Evolutionary conservation across 2,888 invertebrate species (phyloP), one percentile per base, ranked within the genome.

Genomic region (Harpalus rufipes): DNA sequence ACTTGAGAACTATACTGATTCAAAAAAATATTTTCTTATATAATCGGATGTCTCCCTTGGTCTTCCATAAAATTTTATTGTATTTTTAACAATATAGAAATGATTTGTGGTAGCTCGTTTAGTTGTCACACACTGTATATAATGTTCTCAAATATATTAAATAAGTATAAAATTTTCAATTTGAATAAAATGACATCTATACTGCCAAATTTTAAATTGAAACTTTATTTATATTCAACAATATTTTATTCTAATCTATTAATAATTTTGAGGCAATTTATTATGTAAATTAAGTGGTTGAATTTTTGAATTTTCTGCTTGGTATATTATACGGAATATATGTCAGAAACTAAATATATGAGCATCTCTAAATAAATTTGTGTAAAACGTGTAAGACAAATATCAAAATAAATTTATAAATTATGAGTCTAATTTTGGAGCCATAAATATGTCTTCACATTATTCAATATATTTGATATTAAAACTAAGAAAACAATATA

Each of bases 341-440:
- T 51, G 44, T 51, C 44, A 51, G 12, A 51, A 51, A 51, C 12
- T 8, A 12, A 12, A 51, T 51, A 51, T 51, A 51, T 12, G 44
- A 51, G 10, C 10, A 51, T 51, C 44, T 51, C 10, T 51, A 51
- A 51, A 51, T 51, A 51, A 51, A 51, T 12, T 51, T 51, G 12
- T 51, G 12, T 7, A 51, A 51, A 51, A 51, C 12, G 10, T 51
- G 44, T 12, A 51, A 51, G 44, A 51, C 44, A 51, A 51, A 51
- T 51, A 51, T 51, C 44, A 51, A 51, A 51, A 51, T 51, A 51
- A 51, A 51, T 51, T 51, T 51, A 51, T 51, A 51, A 51, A 12
- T 51, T 51, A 51, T 51, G 44, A 51, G 44, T 51, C 10, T 51
- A 51, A 51, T 51, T 51, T 51, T 1, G 44, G 44, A 5, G 10